Conservation (phyloP, 2,113 vertebrate genomes). For the Daphoenositta chrysoptera region DNA sequence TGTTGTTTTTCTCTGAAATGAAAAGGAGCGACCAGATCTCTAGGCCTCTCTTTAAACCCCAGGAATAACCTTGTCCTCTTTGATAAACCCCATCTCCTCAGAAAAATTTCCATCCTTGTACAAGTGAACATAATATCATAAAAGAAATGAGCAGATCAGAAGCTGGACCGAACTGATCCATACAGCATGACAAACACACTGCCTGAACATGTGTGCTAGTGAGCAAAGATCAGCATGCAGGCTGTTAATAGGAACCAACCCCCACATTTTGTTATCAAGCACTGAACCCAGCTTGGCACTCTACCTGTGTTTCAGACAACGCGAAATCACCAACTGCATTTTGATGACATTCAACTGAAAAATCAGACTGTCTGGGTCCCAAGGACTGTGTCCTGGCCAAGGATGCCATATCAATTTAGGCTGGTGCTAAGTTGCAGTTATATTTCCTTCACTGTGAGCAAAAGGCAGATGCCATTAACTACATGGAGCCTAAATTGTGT, state of each 20-base stretch:
- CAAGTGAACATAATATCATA: fast-evolving
- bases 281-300: not conserved
- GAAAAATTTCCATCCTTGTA: not conserved
- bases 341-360: not conserved
- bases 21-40: not conserved
- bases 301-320: not conserved
- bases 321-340: not conserved
- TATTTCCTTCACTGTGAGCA: not conserved
- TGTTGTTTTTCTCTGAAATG: not conserved
- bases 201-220: not conserved
- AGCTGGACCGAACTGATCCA: not conserved
- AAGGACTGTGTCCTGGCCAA: not conserved
- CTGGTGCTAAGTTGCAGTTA: fast-evolving
- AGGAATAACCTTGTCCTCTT: not conserved
- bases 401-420: not conserved
- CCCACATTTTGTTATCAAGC: not conserved
- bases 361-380: not conserved
- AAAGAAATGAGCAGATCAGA: not conserved
- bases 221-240: not conserved
- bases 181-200: not conserved
- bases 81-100: not conserved
- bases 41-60: not conserved
- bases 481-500: not conserved
- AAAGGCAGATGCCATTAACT: not conserved
- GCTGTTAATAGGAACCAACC: not conserved